These are phyloP conservation scores for Kryptolebias ocellatus DNA, from an alignment of 2,797 vertebrate species.

Conservation along the genomic window DNA sequence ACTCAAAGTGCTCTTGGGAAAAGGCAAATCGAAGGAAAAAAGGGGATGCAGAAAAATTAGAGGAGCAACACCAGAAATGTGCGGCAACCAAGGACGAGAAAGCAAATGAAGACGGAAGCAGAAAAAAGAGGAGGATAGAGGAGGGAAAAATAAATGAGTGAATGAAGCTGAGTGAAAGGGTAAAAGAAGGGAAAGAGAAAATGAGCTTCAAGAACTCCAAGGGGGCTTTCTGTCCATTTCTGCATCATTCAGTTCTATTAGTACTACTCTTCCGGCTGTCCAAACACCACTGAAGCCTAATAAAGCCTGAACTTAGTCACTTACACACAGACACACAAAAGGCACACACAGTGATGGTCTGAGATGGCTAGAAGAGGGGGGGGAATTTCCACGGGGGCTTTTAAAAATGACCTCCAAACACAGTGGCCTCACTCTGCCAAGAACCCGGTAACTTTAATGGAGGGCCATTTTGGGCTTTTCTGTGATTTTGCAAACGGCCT, in stretches of 20 bases:
- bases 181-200: slow-evolving; percentile 69
- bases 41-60: slow-evolving; percentile 73
- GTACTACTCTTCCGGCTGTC: slow-evolving; percentile 79
- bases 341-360: slow-evolving; percentile 51
- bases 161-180: slow-evolving; percentile 69
- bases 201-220: slow-evolving; percentile 70
- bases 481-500: slow-evolving; percentile 75
- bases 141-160: slow-evolving; percentile 56
- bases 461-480: slow-evolving; percentile 69
- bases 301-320: slow-evolving; percentile 75
- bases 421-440: slow-evolving; percentile 66
- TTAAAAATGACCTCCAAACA: slow-evolving; percentile 81
- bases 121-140: slow-evolving; percentile 12
- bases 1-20: slow-evolving; percentile 78
- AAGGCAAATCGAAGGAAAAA: slow-evolving; percentile 68
- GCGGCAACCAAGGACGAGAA: slow-evolving; percentile 68
- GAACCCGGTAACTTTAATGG: slow-evolving; percentile 75
- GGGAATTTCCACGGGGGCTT: slow-evolving; percentile 76
- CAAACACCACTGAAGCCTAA: slow-evolving; percentile 81
- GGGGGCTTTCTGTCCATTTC: slow-evolving; percentile 78
- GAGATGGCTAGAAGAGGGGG: slow-evolving; percentile 58
- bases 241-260: slow-evolving; percentile 82
- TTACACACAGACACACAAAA: slow-evolving; percentile 60
- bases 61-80: slow-evolving; percentile 57
- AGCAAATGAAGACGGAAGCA: slow-evolving; percentile 54